Percentiles rank a stretch among this genome's conserved stretches.
Conservation (phyloP, 2,113 vertebrate species). For the Motacilla alba region DNA sequence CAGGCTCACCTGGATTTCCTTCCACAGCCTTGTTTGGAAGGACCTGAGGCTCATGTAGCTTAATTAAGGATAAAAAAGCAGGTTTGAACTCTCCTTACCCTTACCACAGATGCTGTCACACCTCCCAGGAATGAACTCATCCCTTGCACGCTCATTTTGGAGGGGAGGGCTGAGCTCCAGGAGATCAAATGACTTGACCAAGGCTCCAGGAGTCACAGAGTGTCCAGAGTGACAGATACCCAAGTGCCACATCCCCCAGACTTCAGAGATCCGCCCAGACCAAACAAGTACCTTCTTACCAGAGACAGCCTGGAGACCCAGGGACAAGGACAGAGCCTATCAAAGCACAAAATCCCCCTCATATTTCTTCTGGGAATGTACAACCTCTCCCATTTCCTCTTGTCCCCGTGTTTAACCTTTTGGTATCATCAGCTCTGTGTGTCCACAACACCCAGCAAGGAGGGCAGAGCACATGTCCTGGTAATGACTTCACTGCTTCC, state of each 20-base stretch:
- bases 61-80: background rate
- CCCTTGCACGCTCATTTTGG: rapidly evolving
- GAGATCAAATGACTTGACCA: background rate
- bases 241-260: rapidly evolving
- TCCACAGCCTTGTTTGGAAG: background rate
- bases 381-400: background rate
- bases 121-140: background rate
- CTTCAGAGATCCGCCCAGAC: background rate
- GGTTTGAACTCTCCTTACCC: background rate
- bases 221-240: rapidly evolving
- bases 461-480: slow-evolving; percentile 16
- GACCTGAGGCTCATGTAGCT: background rate
- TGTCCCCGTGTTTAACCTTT: background rate
- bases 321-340: background rate
- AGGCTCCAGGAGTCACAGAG: too few relatives aligned
- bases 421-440: rapidly evolving
- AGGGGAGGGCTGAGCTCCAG: background rate
- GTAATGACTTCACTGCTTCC: slow-evolving; percentile 61
- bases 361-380: background rate
- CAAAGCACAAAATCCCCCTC: background rate
- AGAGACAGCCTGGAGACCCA: background rate
- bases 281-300: background rate
- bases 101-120: background rate
- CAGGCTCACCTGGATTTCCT: background rate
- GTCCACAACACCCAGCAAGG: background rate